phyloP scores from a whole-genome alignment of 2,888 invertebrate species.

The Sturmia bella region DNA sequence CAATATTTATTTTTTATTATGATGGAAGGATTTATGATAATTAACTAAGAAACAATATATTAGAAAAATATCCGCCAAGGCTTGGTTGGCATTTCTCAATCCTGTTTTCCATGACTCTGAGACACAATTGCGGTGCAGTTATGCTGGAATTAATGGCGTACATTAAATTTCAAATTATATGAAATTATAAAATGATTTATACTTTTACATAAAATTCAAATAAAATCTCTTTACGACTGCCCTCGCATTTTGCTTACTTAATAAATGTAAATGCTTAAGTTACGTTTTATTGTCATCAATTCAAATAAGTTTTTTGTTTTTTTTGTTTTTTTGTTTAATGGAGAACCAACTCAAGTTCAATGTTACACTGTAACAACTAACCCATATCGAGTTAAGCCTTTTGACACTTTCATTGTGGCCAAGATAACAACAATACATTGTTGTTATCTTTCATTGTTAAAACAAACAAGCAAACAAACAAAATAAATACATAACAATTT shows the following conservation, averaged over 20 bases:
- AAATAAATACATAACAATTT: not conserved
- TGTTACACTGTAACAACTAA: constrained; percentile 15
- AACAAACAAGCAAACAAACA: constrained; percentile 5
- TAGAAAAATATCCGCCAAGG: too few species aligned
- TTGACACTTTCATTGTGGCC: not conserved
- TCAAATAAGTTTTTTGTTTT: not conserved
- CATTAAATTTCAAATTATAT: too few species aligned
- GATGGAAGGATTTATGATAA: too few species aligned
- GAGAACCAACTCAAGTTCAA: not conserved
- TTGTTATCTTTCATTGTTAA: constrained; percentile 8
- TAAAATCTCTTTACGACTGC: not conserved
- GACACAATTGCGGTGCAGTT: too few species aligned
- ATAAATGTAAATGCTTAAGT: too few species aligned
- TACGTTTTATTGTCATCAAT: not conserved
- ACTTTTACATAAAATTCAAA: too few species aligned
- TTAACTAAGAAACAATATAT: too few species aligned
- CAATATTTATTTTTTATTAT: too few species aligned
- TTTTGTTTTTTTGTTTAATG: not conserved
- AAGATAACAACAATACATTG: not conserved
- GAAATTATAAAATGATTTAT: too few species aligned
- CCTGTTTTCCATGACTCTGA: too few species aligned
- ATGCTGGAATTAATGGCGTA: too few species aligned
- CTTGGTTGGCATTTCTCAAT: too few species aligned
- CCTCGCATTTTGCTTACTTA: constrained; percentile 2
- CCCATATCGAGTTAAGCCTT: not conserved